These are phyloP conservation scores for Polyploca ridens DNA, from an alignment of 2,888 invertebrate species.

Conservation along the genomic window DNA sequence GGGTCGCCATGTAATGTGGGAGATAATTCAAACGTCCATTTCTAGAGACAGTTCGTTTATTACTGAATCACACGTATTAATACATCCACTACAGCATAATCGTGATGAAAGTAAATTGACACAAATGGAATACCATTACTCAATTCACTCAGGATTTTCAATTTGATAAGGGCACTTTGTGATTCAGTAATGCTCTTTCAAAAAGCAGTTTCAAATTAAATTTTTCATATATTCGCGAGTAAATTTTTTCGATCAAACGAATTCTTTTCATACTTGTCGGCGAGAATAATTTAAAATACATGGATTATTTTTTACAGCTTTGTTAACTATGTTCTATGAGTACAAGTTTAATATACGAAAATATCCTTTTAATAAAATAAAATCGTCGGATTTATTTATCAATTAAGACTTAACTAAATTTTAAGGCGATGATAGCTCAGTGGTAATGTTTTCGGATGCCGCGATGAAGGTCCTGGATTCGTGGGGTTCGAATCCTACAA, in stretches of 20 bases:
- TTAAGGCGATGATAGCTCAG: too few species aligned
- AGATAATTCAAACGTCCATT: too few species aligned
- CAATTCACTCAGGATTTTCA: slow-evolving; percentile 21
- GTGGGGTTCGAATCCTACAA: too few species aligned
- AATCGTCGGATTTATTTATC: too few species aligned
- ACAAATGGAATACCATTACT: slow-evolving; percentile 39
- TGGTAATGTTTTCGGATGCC: too few species aligned
- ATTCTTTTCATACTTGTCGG: neutral
- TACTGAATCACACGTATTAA: too few species aligned
- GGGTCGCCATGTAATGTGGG: too few species aligned
- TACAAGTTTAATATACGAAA: too few species aligned
- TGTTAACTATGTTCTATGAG: neutral
- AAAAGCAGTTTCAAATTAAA: neutral
- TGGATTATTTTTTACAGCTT: neutral
- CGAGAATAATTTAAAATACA: neutral
- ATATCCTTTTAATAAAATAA: too few species aligned
- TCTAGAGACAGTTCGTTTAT: too few species aligned
- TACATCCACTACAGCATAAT: slow-evolving; percentile 38
- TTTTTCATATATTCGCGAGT: slow-evolving; percentile 13
- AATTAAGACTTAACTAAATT: too few species aligned
- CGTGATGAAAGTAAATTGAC: slow-evolving; percentile 38
- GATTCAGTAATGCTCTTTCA: slow-evolving; percentile 9
- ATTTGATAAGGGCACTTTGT: slow-evolving; percentile 12
- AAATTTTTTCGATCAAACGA: slow-evolving; percentile 6
- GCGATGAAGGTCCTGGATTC: too few species aligned